Evolutionary conservation across 2,888 invertebrate genomes (phyloP), one percentile per base, ranked within the genome.

Genomic region (Pandemis cinnamomeana): DNA sequence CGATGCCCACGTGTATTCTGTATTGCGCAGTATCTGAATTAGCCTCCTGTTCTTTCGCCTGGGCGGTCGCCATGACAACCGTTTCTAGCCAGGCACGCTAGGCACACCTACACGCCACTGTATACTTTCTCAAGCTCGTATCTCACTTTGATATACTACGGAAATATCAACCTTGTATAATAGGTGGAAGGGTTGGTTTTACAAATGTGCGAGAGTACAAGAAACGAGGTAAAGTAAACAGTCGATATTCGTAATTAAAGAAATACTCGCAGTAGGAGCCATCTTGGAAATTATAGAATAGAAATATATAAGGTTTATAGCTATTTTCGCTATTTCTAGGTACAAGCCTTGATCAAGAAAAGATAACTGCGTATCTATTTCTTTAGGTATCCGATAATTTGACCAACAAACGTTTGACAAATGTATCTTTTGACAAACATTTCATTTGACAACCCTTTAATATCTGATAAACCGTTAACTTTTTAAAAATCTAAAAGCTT

Each of bases 21-120:
- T 27, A 27, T 58, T 58, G 58, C 58, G 27, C 27, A 27, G 58
- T 20, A 48, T 48, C 15, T 27, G 58, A 20, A 58, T 58, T 11
- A 4, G 58, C 44, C 42, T 44, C 63, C 44, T 63, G 61, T 64
- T 69, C 58, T 72, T 69, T 44, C 44, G 79, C 81, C 79, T 79
- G 68, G 83, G 79, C 83, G 83, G 86, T 84, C 62, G 83, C 74
- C 81, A 84, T 86, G 81, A 77, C 79, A 82, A 83, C 84, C 41
- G 53, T 36, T 6, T 6, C 60, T 20, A 10, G 42, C 63, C 44
- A 63, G 63, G 20, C 44, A 63, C 0, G 44, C 15, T 20, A 63
- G 44, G 36, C 61, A 13, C 62, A 8, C 44, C 42, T 20, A 44
- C 44, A 44, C 10, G 2, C 1, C 63, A 42, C 13, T 41, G n/a